Conservation (phyloP, 2,113 vertebrate genomes). For the Accipiter cooperii region DNA sequence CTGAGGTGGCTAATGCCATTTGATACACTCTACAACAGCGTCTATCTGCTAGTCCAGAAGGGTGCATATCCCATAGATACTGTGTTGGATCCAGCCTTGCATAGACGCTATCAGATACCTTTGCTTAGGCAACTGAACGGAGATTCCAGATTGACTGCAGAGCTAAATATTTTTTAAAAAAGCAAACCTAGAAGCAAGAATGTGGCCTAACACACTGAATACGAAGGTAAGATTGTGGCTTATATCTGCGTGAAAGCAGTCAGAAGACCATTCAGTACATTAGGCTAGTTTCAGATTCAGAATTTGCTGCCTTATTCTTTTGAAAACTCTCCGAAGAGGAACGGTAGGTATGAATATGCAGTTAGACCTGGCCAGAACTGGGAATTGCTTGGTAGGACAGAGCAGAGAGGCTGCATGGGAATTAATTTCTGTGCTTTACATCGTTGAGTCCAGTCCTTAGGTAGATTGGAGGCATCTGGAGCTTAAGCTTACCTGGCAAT, state of each 20-base stretch:
- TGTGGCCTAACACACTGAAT: background rate
- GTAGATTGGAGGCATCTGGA: background rate
- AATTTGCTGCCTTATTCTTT: background rate
- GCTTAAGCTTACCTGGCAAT: background rate
- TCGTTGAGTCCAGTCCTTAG: background rate
- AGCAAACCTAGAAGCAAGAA: background rate
- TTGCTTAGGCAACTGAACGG: background rate
- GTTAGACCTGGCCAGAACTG: background rate
- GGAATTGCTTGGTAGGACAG: background rate
- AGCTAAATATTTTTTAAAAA: background rate
- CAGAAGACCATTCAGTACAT: background rate
- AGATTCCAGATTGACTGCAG: background rate
- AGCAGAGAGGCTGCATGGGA: background rate
- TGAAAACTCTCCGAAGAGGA: background rate
- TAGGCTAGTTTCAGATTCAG: background rate
- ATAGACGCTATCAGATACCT: background rate
- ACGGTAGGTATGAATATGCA: background rate
- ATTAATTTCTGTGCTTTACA: background rate
- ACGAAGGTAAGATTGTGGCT: background rate
- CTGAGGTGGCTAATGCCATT: background rate
- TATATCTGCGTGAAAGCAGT: background rate
- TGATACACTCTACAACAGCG: background rate
- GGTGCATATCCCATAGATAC: background rate
- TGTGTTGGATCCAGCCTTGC: background rate
- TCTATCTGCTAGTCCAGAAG: background rate